A percentile compares a stretch with the other conserved stretches of the same genome.
Evolutionary conservation across 2,113 vertebrate species (phyloP).

Genomic region (Atlantisia rogersi): DNA sequence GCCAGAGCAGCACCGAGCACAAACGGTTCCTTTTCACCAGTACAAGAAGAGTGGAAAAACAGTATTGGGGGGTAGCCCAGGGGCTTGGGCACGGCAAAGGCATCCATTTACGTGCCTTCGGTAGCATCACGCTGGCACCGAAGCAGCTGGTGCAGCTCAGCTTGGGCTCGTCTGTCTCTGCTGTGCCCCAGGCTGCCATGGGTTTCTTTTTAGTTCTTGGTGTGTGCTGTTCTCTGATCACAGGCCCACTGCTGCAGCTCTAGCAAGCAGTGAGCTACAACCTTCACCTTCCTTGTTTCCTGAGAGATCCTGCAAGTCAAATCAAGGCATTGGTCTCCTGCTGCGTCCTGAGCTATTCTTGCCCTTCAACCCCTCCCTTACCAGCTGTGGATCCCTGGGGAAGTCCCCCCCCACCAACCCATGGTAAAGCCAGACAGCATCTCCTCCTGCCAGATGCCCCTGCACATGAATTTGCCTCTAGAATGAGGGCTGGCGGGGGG

Average conservation of each 20-base stretch:
- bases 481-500: neutral
- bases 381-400: neutral
- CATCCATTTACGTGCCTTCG: rapidly evolving
- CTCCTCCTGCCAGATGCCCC: neutral
- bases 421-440: rapidly evolving
- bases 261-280: neutral
- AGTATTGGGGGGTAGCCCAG: rapidly evolving
- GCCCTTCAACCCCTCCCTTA: neutral
- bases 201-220: neutral
- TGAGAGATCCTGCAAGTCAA: neutral
- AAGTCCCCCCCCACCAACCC: neutral
- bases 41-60: neutral
- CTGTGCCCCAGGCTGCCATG: neutral
- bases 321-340: neutral
- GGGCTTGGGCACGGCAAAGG: neutral
- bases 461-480: rapidly evolving
- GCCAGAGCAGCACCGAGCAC: neutral
- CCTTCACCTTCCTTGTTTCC: neutral
- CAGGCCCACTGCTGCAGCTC: neutral
- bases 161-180: neutral
- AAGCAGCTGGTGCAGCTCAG: neutral
- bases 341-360: neutral
- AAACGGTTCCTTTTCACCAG: rapidly evolving
- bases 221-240: neutral
- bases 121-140: rapidly evolving